phyloP scores from a whole-genome alignment of 1,140 invertebrate genomes.

The Wiebesia pumilae region DNA sequence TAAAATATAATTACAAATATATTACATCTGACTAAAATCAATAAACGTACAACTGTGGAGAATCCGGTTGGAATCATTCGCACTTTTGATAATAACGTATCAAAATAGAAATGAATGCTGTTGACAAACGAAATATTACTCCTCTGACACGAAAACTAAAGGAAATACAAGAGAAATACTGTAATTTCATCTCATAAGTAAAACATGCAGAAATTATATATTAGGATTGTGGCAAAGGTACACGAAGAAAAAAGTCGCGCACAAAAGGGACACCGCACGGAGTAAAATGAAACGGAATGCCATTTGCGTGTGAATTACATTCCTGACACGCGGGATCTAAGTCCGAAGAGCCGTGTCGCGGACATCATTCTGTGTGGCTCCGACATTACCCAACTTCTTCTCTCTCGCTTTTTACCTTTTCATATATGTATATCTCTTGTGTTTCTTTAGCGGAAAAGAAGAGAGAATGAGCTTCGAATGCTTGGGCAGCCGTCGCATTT shows the following conservation, averaged over 20 bases:
- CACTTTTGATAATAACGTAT: background rate
- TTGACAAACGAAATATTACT: background rate
- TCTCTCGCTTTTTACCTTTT: background rate
- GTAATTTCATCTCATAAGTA: background rate
- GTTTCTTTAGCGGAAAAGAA: background rate
- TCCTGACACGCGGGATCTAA: slow-evolving; percentile 63
- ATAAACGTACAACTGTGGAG: background rate
- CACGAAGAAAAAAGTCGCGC: slow-evolving; percentile 4
- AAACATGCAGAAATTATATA: slow-evolving; percentile 25
- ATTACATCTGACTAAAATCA: too few relatives aligned
- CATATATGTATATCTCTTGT: background rate
- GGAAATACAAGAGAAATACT: slow-evolving; percentile 1
- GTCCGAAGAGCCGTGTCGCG: background rate
- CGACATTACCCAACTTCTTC: background rate
- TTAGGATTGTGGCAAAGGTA: slow-evolving; percentile 18
- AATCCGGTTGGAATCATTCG: background rate
- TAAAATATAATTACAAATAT: too few relatives aligned
- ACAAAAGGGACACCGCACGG: slow-evolving; percentile 60
- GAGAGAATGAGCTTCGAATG: background rate
- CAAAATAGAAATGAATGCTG: background rate
- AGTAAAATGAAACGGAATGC: slow-evolving; percentile 67
- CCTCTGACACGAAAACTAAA: background rate
- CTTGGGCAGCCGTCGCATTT: slow-evolving; percentile 38
- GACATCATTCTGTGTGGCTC: background rate
- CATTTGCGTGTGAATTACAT: slow-evolving; percentile 70